Conservation (phyloP, 2,888 invertebrate species). For the Stramonita haemastoma region DNA sequence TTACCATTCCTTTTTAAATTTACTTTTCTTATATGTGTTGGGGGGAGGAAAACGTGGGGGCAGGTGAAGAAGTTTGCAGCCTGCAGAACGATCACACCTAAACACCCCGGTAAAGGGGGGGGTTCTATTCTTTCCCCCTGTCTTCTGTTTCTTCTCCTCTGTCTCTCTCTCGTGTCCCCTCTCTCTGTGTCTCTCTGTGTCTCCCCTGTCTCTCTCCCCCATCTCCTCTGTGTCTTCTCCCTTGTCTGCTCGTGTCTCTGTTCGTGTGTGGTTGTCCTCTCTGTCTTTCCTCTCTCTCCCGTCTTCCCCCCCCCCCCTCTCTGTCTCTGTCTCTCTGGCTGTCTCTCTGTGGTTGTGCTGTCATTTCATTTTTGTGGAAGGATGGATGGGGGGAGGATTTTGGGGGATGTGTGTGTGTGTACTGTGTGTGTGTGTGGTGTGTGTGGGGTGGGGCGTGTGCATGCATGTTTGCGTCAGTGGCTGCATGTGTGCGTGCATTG, state of each 20-base stretch:
- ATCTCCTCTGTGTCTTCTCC: not conserved
- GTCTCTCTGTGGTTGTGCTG: too few relatives aligned
- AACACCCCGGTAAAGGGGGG: constrained; percentile 56
- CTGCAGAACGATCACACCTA: constrained; percentile 60
- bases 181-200: not conserved
- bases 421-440: too few relatives aligned
- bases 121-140: not conserved
- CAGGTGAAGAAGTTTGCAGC: constrained; percentile 58
- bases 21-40: not conserved
- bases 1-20: too few relatives aligned
- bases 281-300: too few relatives aligned
- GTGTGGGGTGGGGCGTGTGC: too few relatives aligned
- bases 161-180: not conserved
- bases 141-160: too few relatives aligned
- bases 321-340: too few relatives aligned
- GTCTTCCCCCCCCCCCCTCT: too few relatives aligned
- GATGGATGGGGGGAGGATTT: too few relatives aligned
- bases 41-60: constrained; percentile 59
- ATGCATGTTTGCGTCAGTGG: too few relatives aligned
- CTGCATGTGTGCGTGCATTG: constrained; percentile 3
- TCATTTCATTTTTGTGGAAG: too few relatives aligned
- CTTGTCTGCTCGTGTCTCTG: not conserved
- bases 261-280: not conserved
- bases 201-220: not conserved
- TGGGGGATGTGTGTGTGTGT: too few relatives aligned